Base-by-base conservation (phyloP, 2,797 vertebrate genomes). In the Sibirionetta formosa region DNA sequence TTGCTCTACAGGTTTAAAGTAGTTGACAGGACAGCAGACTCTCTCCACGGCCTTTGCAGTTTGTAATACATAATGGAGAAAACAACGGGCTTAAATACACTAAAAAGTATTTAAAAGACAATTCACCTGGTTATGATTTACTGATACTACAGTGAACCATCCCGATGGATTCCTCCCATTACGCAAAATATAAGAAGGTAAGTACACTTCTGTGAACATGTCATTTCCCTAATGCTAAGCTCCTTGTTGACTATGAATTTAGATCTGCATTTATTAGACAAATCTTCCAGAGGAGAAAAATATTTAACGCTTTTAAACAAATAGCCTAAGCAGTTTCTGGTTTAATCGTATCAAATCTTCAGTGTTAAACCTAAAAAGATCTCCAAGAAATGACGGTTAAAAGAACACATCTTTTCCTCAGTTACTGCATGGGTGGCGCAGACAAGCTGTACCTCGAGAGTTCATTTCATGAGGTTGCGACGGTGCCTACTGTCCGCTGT, bases 281-380 rank as follows among this genome's bases (percentile, higher is more conserved):
- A 82, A 81, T 82, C 71, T 81, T 50, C 50, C 19, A 86, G n/a
- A 93, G 50, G 56, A 95, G 63, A 90, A 95, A 82, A 85, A 79
- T 44, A 94, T 33, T 44, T 90, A 87, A 92, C 72, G 95, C 75
- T 94, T 93, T 71, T 94, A 94, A 97, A 93, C 86, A 96, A 94
- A 95, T 87, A 95, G 27, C 69, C 54, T 68, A 96, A 93, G 70
- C 78, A 90, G 84, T 77, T 97, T 97, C 94, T 91, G 80, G 79
- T 93, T 95, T 76, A 92, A 71, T 81, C 95, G 78, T 90, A 93
- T 95, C 91, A 97, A 97, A 91, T 93, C 91, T 96, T 98, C 97
- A 98, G 97, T 97, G 96, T 95, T 95, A 94, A 96, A 94, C 94
- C 94, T 90, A 94, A 71, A 94, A 96, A 96, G 93, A 77, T 69